Percentiles rank a stretch among this genome's conserved stretches.
These are phyloP conservation scores for Microtus agrestis DNA, from an alignment of 2,797 vertebrate species.

Conservation along the genomic window DNA sequence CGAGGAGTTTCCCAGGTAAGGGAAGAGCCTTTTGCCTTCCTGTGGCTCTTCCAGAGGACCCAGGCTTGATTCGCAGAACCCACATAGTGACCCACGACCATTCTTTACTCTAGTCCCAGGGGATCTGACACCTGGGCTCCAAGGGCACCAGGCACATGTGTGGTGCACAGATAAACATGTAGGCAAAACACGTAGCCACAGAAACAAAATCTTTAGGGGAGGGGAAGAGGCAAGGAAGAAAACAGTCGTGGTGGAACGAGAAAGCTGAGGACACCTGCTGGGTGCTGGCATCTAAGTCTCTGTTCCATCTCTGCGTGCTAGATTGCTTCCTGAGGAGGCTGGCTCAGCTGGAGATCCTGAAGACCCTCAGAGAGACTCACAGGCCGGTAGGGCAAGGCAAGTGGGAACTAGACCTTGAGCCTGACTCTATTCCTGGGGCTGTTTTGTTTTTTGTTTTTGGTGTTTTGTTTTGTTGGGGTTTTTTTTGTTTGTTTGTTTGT, in stretches of 20 bases:
- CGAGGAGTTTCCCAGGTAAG: slow-evolving; percentile 85
- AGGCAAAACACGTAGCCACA: neutral
- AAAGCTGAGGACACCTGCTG: neutral
- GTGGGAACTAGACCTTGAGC: neutral
- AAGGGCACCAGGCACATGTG: neutral
- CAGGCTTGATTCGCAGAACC: neutral
- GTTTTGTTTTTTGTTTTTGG: too few species aligned
- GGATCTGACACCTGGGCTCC: neutral
- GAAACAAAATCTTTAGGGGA: neutral
- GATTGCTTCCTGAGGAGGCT: slow-evolving; percentile 82
- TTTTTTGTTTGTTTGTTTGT: too few species aligned
- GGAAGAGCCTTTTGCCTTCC: neutral
- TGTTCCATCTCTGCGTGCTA: neutral
- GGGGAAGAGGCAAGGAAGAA: neutral
- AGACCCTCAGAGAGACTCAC: slow-evolving; percentile 35
- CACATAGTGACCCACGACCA: neutral
- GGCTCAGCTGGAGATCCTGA: slow-evolving; percentile 58
- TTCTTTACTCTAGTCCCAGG: neutral
- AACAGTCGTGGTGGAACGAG: too few species aligned
- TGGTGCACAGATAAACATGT: neutral
- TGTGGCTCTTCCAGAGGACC: neutral
- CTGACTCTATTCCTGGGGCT: neutral
- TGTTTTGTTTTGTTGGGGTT: too few species aligned
- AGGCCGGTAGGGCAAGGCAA: slow-evolving; percentile 61
- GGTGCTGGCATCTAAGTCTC: neutral